phyloP scores from a whole-genome alignment of 2,888 invertebrate genomes.

The Caenorhabditis angaria region DNA sequence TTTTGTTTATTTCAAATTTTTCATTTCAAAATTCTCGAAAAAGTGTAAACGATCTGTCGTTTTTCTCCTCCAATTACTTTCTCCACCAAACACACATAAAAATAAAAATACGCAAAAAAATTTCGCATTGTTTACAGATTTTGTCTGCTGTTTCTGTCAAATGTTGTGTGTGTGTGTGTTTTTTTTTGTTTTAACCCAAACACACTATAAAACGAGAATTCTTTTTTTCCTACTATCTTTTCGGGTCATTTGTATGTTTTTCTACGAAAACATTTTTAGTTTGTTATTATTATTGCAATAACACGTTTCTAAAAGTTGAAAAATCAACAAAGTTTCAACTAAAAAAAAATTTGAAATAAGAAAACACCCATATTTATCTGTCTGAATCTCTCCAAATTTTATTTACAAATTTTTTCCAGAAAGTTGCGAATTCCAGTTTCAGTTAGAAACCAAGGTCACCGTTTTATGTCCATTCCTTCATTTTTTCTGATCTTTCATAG shows the following conservation, averaged over 20 bases:
- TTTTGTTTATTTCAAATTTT: too few species aligned
- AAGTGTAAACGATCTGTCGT: background rate
- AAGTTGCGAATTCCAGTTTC: background rate
- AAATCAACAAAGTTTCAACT: background rate
- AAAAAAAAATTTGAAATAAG: background rate
- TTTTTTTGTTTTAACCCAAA: background rate
- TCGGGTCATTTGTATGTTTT: background rate
- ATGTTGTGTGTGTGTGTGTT: background rate
- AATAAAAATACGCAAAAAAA: too few species aligned
- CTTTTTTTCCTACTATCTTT: background rate
- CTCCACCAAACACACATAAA: background rate
- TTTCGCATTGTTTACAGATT: background rate
- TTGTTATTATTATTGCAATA: background rate
- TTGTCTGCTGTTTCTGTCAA: too few species aligned
- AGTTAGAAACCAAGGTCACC: too few species aligned
- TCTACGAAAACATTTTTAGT: background rate
- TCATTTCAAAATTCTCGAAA: background rate
- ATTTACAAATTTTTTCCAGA: too few species aligned
- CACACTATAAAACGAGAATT: background rate
- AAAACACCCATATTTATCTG: background rate
- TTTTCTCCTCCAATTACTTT: background rate
- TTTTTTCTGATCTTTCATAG: background rate
- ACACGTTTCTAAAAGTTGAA: too few species aligned
- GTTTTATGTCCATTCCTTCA: background rate
- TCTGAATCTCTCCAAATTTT: too few species aligned